A percentile compares a stretch with the other conserved stretches of the same genome.
These are phyloP conservation scores for Toxonevra muliebris DNA, from an alignment of 2,888 invertebrate species.

Conservation along the genomic window DNA sequence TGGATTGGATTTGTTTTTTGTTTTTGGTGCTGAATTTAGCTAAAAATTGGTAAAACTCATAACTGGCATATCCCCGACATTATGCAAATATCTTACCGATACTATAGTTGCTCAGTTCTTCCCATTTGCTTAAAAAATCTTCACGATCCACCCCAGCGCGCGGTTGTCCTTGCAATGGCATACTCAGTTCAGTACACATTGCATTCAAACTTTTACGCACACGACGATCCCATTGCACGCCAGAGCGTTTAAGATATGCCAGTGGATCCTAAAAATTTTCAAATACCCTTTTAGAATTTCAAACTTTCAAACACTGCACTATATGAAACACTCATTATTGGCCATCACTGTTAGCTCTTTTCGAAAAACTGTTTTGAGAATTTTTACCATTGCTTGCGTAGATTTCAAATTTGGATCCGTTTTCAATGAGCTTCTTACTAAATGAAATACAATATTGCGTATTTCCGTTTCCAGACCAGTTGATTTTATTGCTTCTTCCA, in stretches of 20 bases:
- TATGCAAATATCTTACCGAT: slow-evolving; percentile 70
- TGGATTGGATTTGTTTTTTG: no score
- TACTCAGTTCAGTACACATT: slow-evolving; percentile 91
- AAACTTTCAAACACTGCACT: no score
- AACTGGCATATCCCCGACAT: no score
- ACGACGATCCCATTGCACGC: slow-evolving; percentile 91
- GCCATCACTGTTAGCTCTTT: no score
- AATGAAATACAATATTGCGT: slow-evolving; percentile 84
- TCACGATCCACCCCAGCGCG: slow-evolving; percentile 81
- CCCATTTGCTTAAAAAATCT: slow-evolving; percentile 87
- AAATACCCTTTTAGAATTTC: no score
- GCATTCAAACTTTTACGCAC: slow-evolving; percentile 95
- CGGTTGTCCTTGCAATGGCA: slow-evolving; percentile 79
- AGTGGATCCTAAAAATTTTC: no score
- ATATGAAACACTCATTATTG: no score
- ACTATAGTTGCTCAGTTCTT: slow-evolving; percentile 89
- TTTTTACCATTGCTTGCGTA: slow-evolving; percentile 6
- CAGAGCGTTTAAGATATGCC: slow-evolving; percentile 83
- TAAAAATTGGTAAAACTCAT: no score
- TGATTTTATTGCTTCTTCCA: slow-evolving; percentile 79
- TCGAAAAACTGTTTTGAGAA: not conserved
- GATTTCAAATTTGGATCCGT: slow-evolving; percentile 52
- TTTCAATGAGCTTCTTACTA: slow-evolving; percentile 72
- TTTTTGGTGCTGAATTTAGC: no score
- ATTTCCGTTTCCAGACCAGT: slow-evolving; percentile 84